These are phyloP conservation scores for Sardinella longiceps DNA, from an alignment of 2,797 vertebrate genomes.

Conservation along the genomic window DNA sequence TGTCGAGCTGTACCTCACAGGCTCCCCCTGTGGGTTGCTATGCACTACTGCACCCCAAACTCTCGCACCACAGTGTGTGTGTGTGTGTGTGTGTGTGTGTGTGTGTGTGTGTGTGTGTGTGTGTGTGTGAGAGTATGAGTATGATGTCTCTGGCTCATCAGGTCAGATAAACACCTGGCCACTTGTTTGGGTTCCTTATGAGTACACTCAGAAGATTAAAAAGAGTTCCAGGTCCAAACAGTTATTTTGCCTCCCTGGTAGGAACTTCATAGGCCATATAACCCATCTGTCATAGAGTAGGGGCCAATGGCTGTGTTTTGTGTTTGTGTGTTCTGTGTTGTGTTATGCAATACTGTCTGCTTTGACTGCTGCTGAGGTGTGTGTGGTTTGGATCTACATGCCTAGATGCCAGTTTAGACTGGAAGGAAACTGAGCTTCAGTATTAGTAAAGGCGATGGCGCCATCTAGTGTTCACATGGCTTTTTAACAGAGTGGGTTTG, in stretches of 20 bases:
- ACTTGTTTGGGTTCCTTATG: not conserved
- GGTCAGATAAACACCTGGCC: slow-evolving; percentile 19
- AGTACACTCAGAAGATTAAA: not conserved
- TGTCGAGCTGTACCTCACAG: slow-evolving; percentile 15
- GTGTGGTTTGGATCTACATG: not conserved
- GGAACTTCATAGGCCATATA: not conserved
- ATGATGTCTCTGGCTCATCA: not conserved
- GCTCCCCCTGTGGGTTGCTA: slow-evolving; percentile 12
- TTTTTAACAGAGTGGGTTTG: not conserved
- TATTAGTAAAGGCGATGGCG: not conserved
- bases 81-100: too few species aligned
- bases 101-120: too few species aligned
- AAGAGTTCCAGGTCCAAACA: not conserved
- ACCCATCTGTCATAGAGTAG: not conserved
- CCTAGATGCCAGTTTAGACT: not conserved
- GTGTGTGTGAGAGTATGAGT: too few species aligned
- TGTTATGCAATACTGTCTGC: not conserved
- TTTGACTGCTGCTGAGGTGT: not conserved
- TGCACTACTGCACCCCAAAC: slow-evolving; percentile 39
- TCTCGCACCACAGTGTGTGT: not conserved
- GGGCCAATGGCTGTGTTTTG: not conserved
- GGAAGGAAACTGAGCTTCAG: not conserved
- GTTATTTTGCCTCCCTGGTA: not conserved
- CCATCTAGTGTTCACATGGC: not conserved
- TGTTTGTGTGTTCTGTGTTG: not conserved